Evolutionary conservation across 2,113 vertebrate genomes (phyloP).

Genomic region (Micronycteris hirsuta): DNA sequence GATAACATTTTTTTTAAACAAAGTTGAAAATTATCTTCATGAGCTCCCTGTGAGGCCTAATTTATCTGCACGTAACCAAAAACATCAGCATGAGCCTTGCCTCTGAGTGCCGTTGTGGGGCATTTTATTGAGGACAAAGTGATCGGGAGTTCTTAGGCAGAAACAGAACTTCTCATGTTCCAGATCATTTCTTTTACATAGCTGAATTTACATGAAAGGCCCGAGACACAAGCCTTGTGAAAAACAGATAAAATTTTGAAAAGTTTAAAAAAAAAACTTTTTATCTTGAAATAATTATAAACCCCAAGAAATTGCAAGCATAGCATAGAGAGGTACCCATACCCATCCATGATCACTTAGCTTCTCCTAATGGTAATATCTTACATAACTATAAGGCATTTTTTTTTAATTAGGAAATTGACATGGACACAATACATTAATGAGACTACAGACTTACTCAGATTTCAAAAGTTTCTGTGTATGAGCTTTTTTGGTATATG

Average conservation of each 20-base stretch:
- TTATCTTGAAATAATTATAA: neutral
- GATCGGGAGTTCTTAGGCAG: neutral
- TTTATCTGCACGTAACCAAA: neutral
- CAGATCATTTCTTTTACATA: neutral
- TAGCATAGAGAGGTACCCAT: neutral
- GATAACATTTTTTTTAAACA: neutral
- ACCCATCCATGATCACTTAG: neutral
- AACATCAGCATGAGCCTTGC: neutral
- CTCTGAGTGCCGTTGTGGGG: neutral
- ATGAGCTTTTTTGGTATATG: neutral
- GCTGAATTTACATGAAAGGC: neutral
- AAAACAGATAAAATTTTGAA: neutral
- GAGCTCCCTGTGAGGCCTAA: neutral
- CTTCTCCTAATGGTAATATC: neutral
- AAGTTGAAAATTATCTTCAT: conserved; percentile 6
- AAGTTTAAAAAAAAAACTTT: neutral
- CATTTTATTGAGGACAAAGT: neutral
- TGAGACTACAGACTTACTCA: neutral
- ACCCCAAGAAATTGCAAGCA: neutral
- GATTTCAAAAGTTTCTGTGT: neutral
- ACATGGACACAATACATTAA: neutral
- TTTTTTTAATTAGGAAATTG: neutral
- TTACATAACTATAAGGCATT: neutral
- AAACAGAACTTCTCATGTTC: neutral
- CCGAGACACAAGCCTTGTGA: neutral